These are phyloP conservation scores for Chrysogorgia sp. DNA, from an alignment of 92 coral and sea anemone genomes.

Conservation along the genomic window DNA sequence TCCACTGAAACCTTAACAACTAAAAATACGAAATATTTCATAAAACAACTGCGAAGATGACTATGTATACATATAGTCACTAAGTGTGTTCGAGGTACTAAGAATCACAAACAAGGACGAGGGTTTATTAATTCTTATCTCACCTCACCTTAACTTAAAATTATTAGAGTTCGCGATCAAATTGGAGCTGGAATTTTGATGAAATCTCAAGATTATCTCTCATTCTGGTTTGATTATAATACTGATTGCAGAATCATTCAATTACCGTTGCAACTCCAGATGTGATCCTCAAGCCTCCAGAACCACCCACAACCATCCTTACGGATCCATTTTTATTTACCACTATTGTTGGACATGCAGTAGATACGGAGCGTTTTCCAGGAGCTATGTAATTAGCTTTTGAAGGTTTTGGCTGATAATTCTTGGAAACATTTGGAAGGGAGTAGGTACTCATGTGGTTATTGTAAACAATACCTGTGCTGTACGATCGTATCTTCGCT, in stretches of 20 bases:
- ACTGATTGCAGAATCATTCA: not conserved
- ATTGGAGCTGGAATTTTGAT: no score
- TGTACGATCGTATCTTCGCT: conserved; percentile 52
- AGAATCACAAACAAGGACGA: no score
- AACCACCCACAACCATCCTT: conserved; percentile 56
- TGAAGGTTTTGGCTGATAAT: conserved; percentile 49
- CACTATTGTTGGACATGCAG: conserved; percentile 51
- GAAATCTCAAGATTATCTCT: no score
- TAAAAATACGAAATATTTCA: no score
- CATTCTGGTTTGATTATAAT: no score
- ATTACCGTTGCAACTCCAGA: conserved; percentile 45
- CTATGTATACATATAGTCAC: no score
- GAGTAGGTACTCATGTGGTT: conserved; percentile 62
- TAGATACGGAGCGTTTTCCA: conserved; percentile 56
- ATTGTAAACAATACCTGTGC: conserved; percentile 60
- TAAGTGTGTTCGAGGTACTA: no score
- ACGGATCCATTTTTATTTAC: conserved; percentile 41
- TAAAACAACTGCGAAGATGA: no score
- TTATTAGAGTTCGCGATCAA: no score
- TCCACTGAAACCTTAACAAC: no score
- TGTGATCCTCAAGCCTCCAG: conserved; percentile 54
- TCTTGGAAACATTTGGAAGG: conserved; percentile 28
- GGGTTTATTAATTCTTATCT: no score
- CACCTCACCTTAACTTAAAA: no score
- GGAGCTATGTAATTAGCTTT: conserved; percentile 54